Base-by-base conservation (phyloP, 2,113 vertebrate genomes). In the Tinamus guttatus region DNA sequence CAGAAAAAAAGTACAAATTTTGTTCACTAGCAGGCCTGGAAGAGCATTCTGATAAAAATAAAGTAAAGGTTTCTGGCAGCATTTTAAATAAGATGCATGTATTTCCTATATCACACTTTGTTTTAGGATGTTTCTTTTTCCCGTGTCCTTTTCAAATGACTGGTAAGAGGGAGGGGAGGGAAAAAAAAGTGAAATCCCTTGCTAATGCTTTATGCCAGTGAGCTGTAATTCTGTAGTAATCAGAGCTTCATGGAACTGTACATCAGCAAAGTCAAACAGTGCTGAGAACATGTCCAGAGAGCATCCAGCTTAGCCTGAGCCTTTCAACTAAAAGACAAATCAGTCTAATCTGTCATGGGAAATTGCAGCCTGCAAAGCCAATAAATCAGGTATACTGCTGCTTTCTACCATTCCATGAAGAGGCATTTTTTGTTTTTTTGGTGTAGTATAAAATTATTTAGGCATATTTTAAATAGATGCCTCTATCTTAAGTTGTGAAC, bases 251-350 rank as follows among this genome's bases (percentile, higher is more conserved):
- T 68, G 58, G 90, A 94, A 93, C 71, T 92, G 90, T 94, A 58
- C 51, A 74, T 84, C 96, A 94, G 89, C 87, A 68, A 62, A 95
- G 73, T 47, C 11, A 1, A 74, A 40, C 70, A 68, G 43, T 47
- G 82, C 91, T 88, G 83, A 94, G 85, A 88, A 78, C 68, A 40
- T 4, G 2, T 92, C 77, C 88, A 77, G 85, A 90, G 89, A 88
- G 49, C 0, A 0, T 76, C 65, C 92, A 85, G 87, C 85, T 96
- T 92, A 96, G 76, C 85, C 49, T 81, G 68, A 79, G 74, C 83
- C 95, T 96, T 88, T 75, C 36, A 62, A 34, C 74, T 96, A 43
- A 96, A 91, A 94, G 69, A 81, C 71, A 91, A 90, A 91, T 94
- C 76, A 91, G 13, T 56, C 52, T 94, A 85, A 78, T 75, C 75